Evolutionary conservation across 2,888 invertebrate species (phyloP), one percentile per base, ranked within the genome.

Genomic region (Oscheius sp.): DNA sequence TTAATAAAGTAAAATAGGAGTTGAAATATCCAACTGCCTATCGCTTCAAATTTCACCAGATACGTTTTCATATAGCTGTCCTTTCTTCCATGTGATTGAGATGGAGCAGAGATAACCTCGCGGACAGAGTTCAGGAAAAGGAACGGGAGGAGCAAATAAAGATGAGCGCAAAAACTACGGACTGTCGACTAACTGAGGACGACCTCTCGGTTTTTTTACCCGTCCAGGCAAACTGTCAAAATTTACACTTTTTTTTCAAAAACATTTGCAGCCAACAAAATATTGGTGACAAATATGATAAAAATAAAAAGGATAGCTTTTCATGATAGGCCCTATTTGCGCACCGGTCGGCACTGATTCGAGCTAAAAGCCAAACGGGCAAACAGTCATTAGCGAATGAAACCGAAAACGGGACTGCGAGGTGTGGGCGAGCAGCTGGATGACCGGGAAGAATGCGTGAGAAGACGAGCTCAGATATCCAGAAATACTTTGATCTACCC

Each of bases 381-480:
- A 59, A 59, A 59, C 59, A 59, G 59, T 59, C 59, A 59, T 59
- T 59, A 59, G 59, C 41, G 59, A 59, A 59, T 59, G 59, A 59
- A 59, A 59, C 59, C 59, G 59, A 59, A 59, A 59, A 59, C 59
- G 59, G 59, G 59, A 41, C 14, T n/a, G n/a, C 24, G 59, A 59
- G 59, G 59, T 59, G 59, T 59, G 59, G 59, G 59, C 59, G 59
- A 59, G 44, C 59, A 38, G 41, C 41, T n/a, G 14, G 59, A 59
- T 54, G 33, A 54, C 54, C 54, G 24, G 54, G 33, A n/a, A 24
- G 32, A 33, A 54, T 47, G 32, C 6, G 20, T 54, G 20, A n/a
- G 9, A 32, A 54, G 17, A 33, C 17, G 12, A 33, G 54, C 20
- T 20, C 47, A 22, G 47, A 47, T 12, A 20, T 24, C 47, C 45